Base-by-base conservation (phyloP, 2,888 invertebrate species). In the Diadegma fenestrale region DNA sequence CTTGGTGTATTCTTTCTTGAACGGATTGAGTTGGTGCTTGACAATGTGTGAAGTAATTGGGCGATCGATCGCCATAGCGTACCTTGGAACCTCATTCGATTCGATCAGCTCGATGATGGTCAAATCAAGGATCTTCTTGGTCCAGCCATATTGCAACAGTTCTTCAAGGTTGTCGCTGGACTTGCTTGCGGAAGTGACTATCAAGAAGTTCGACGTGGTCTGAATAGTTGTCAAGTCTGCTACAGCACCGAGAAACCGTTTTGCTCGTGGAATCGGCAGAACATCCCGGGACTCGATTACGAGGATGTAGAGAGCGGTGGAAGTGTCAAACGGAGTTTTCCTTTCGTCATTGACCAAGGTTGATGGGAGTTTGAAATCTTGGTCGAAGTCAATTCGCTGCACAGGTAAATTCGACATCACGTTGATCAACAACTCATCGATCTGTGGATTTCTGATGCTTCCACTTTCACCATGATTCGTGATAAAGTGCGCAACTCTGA, bases 111-210 rank as follows among this genome's bases (percentile, higher is more conserved):
- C 85, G 54, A 87, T 30, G 45, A 88, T 79, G 37, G 87, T 85
- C 8, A 86, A 64, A 51, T 87, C 84, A 2, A 82, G 30, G n/a
- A 87, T 71, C 41, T 79, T 71, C 58, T 79, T 76, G 5, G 69
- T 30, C 88, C 88, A 88, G 37, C 78, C 77, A 41, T 82, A 64
- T 4, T 64, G 37, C 61, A 88, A 82, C 4, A 87, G 48, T 19
- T 69, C 12, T 41, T 87, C 79, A 30, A 84, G 54, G 73, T 61
- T 71, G 19, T 82, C 66, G 14, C 37, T 81, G 6, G 17, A 5
- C 14, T 14, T 12, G 1, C 7, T 26, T 7, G 58, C 45, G 22
- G 61, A 10, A 1, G 64, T 58, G 4, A 86, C 37, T 0, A 85
- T 10, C 12, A 86, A 43, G 58, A 45, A 83, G 43, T 78, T 82